Percentiles rank a stretch among this genome's conserved stretches.
Evolutionary conservation across 2,797 vertebrate genomes (phyloP).

Genomic region (Pempheris klunzingeri): DNA sequence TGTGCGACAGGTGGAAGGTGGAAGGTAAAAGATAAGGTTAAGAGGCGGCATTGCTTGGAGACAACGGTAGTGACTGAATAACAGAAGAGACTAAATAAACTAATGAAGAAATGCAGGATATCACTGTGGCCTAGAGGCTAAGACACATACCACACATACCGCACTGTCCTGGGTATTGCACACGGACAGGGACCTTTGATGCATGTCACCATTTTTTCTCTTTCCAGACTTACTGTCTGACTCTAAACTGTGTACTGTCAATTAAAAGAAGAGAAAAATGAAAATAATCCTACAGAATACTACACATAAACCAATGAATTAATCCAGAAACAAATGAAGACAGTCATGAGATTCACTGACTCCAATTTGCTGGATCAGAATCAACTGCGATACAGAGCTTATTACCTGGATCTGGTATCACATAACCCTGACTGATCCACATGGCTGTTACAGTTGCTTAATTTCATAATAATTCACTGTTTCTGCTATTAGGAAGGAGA

Average conservation of each 20-base stretch:
- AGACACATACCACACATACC: background rate
- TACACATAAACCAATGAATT: background rate
- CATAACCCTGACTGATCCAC: background rate
- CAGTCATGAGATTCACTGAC: background rate
- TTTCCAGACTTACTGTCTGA: background rate
- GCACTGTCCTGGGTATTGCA: background rate
- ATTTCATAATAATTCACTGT: background rate
- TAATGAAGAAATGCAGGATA: accelerated
- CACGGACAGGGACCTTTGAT: background rate
- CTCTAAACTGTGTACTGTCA: background rate
- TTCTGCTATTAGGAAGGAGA: background rate
- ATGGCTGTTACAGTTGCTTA: background rate
- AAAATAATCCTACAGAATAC: background rate
- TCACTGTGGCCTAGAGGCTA: background rate
- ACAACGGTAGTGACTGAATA: background rate
- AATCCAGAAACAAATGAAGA: background rate
- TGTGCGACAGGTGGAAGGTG: conserved; percentile 39
- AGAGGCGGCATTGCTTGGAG: background rate
- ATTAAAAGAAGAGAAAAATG: background rate
- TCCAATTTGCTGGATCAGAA: background rate
- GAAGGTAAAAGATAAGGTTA: conserved; percentile 35
- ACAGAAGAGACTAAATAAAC: background rate
- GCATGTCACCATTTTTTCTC: background rate
- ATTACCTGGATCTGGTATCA: background rate
- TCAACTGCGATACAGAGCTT: background rate